Conservation (phyloP, 2,888 invertebrate genomes). For the Prosopocoilus inquinatus region DNA sequence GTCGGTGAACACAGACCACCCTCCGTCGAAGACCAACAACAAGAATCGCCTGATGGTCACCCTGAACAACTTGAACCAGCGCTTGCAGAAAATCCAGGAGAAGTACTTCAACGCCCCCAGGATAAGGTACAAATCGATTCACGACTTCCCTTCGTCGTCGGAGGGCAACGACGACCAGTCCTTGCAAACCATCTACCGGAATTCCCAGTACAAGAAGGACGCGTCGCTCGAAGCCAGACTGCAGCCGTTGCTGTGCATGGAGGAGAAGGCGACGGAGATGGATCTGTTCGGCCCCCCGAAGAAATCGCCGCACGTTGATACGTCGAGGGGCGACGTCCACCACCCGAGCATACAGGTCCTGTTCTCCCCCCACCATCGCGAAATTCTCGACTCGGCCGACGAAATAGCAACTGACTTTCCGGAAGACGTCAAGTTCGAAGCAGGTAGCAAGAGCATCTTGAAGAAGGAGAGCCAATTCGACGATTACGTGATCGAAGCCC, state of each 20-base stretch:
- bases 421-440: background rate
- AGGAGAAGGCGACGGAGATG: background rate
- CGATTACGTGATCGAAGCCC: constrained; percentile 10
- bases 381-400: background rate
- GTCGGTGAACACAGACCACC: background rate
- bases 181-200: constrained; percentile 21
- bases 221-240: constrained; percentile 13
- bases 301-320: too few relatives aligned
- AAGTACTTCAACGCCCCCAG: constrained; percentile 31
- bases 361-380: constrained; percentile 6
- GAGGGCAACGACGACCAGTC: background rate
- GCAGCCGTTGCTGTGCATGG: background rate
- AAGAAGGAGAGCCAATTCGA: constrained; percentile 2
- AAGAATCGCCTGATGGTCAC: constrained; percentile 33
- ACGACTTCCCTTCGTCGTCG: constrained; percentile 14
- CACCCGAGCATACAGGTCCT: constrained; percentile 5
- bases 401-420: background rate
- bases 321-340: too few relatives aligned
- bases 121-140: constrained; percentile 24
- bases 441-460: constrained; percentile 5
- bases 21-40: background rate
- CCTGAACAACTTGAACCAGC: constrained; percentile 32
- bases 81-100: constrained; percentile 36
- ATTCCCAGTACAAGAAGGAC: constrained; percentile 12
- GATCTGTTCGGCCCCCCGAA: background rate